Evolutionary conservation across 2,797 vertebrate species (phyloP), one percentile per base, ranked within the genome.

Genomic region (Callimico goeldii): DNA sequence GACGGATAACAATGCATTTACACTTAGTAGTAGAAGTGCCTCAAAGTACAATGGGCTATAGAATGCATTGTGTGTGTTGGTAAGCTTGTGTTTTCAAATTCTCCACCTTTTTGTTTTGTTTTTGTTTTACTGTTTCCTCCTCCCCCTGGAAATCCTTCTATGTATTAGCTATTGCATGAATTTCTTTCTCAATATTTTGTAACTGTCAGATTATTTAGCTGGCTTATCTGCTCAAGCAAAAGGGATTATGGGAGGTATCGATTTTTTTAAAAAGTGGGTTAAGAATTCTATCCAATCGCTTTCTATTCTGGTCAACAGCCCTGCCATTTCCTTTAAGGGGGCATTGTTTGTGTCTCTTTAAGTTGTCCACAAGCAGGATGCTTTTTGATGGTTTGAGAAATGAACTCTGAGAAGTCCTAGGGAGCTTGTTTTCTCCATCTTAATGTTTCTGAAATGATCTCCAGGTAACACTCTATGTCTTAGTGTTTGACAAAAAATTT

Each of bases 1-100:
- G 96, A 86, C 80, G 98, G 98, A 98, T 91, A 98, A 98, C 99
- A 98, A 99, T 99, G 99, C 99, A 99, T 99, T 98, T 98, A 97
- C 98, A 95, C 98, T 7, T 95, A 97, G 97, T 86, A 64, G 0
- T 97, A 98, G 98, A 98, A 98, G 97, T 96, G 98, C 97, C 97
- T 98, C 97, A n/a, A 81, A 98, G 96, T 97, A 96, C 94, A 98
- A 86, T 93, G 98, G 98, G 98, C 96, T 95, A 98, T 93, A 98
- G 81, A 98, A 99, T 99, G 99, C 98, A 99, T 99, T 99, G 99
- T 99, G 97, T 98, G 97, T 98, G 98, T 98, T 79, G 98, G 97
- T 98, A 97, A 98, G 98, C 98, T 98, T 99, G 98, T 99, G 98
- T 99, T 98, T 97, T 97, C 98, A 95, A 98, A 98, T 96, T 97